Evolutionary conservation across 2,888 invertebrate genomes (phyloP), one percentile per base, ranked within the genome.

Genomic region (Diplolepis rosae): DNA sequence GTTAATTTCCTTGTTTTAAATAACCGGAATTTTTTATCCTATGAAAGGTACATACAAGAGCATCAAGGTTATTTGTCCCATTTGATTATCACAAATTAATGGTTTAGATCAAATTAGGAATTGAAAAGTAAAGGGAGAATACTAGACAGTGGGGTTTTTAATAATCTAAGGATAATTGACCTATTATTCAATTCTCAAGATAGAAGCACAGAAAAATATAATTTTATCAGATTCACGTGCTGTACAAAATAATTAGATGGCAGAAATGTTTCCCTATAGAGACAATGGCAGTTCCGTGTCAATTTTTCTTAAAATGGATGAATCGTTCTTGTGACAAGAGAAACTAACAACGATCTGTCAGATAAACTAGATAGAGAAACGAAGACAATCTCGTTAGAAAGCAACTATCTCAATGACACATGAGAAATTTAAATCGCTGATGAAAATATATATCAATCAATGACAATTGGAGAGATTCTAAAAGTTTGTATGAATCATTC

Each of bases 271-370:
- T 18, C 45, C 9, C 18, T 9, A 15, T 45, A 18, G 45, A 45
- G 18, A 45, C 61, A 35, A 61, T 30, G 30, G 35, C 32, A 61
- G 45, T 45, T 45, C 45, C 61, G 30, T 22, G 61, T 30, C 61
- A 35, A 61, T 22, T 35, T 61, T 35, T 28, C 65, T 65, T 13
- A 13, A 65, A 22, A 65, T 9, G 65, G 65, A 13, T 6, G 32
- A n/a, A 30, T 39, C 39, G 39, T 65, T 65, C 39, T 65, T 65
- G 35, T 27, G 13, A 18, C 22, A 11, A 11, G 65, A 39, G 65
- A 65, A 65, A 65, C 65, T 39, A 39, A 9, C 65, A 13, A 27
- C 1, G 32, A 61, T 35, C 15, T 15, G 4, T 28, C 61, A 35
- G 13, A 42, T 22, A 39, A 7, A 35, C n/a, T 32, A 35, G 13